Evolutionary conservation across 2,113 vertebrate genomes (phyloP), one percentile per base, ranked within the genome.

Genomic region (Danionella cerebrum): DNA sequence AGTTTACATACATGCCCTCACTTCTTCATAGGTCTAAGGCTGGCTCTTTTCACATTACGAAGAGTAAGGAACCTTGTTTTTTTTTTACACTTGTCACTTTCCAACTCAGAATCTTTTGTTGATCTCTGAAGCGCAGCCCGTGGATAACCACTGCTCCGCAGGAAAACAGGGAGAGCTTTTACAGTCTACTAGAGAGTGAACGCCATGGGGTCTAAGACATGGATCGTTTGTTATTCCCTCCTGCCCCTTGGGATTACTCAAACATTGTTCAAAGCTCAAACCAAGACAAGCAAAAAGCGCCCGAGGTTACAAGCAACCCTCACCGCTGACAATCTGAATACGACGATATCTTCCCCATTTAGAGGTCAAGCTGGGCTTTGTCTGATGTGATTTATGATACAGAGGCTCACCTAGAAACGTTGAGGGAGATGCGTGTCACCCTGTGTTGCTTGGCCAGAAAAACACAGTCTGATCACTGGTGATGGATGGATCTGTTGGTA

Each of bases 301-400:
- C 91, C 84, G 88, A 91, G 71, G 92, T 90, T 90, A 90, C 81
- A 86, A 90, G 89, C 83, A 81, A 79, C 86, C 78, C 80, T 68
- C 48, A 50, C 52, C 41, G 71, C 67, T 69, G 66, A 80, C 80
- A 82, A 84, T 88, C 83, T 85, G 84, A 89, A 87, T 85, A 84
- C 79, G 76, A 76, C 79, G 83, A 86, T 84, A 75, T 84, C 76
- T 76, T 80, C 91, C 90, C 89, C 92, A 88, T 92, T 92, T 90
- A 90, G 91, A 93, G 93, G 93, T 95, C 93, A 94, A 91, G 90
- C 89, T 91, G 89, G 90, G 90, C 90, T 93, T 92, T 93, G 89
- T 94, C 89, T 90, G 89, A 76, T 86, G 81, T 92, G 91, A 94
- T 95, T 94, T 91, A 94, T 92, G 91, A 93, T 90, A 84, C 87